These are phyloP conservation scores for Melozone crissalis DNA, from an alignment of 2,113 vertebrate genomes.

Conservation along the genomic window DNA sequence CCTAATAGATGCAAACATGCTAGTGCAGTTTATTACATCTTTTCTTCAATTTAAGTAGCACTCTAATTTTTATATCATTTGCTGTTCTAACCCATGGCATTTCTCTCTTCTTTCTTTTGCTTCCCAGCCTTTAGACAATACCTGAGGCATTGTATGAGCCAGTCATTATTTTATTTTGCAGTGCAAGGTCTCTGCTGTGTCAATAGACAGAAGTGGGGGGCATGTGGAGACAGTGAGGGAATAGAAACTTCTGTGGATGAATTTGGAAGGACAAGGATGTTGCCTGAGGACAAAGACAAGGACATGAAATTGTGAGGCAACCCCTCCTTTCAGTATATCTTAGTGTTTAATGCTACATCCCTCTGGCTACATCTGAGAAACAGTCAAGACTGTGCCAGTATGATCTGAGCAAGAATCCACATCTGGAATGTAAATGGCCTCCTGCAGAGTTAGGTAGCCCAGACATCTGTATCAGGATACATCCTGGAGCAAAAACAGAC, in stretches of 20 bases:
- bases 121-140: background rate
- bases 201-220: background rate
- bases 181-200: background rate
- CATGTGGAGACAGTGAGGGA: background rate
- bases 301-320: background rate
- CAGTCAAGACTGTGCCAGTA: background rate
- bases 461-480: slow-evolving; percentile 51
- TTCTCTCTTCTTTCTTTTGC: background rate
- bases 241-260: background rate
- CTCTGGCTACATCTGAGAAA: background rate
- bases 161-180: background rate
- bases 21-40: background rate
- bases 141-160: background rate
- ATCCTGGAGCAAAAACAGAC: background rate
- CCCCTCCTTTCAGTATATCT: background rate
- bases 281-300: background rate
- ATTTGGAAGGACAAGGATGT: accelerated
- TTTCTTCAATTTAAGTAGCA: background rate
- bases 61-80: background rate
- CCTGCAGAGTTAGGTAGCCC: slow-evolving; percentile 46
- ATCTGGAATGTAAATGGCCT: slow-evolving; percentile 54
- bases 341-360: background rate
- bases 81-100: background rate
- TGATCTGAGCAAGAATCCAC: background rate
- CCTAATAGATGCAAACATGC: background rate